These are phyloP conservation scores for Hippocampus kuda DNA, from an alignment of 2,797 vertebrate genomes.

Conservation along the genomic window DNA sequence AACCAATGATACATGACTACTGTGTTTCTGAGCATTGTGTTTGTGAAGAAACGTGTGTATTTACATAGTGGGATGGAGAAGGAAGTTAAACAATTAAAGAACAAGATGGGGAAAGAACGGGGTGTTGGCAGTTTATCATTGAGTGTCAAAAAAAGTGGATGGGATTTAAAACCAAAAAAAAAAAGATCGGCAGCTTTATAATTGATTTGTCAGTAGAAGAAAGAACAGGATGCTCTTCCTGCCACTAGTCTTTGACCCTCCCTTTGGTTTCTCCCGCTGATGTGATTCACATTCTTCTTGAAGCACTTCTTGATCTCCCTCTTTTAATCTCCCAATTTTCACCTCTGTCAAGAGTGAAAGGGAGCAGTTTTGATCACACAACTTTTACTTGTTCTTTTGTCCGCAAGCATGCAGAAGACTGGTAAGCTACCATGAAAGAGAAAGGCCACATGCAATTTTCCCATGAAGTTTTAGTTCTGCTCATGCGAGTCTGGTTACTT, in stretches of 20 bases:
- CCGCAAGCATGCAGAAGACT: background rate
- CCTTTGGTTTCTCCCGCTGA: constrained; percentile 37
- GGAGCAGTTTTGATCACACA: background rate
- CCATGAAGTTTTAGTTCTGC: background rate
- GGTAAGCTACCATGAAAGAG: no score
- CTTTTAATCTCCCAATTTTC: constrained; percentile 32
- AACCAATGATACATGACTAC: constrained; percentile 60
- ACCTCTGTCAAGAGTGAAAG: constrained; percentile 5
- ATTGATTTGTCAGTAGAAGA: background rate
- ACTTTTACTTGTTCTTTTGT: background rate
- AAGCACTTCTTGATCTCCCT: constrained; percentile 40
- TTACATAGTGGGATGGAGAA: constrained; percentile 33
- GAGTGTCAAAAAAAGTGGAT: background rate
- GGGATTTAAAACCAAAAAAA: background rate
- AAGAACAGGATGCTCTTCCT: constrained; percentile 28
- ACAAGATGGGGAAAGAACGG: constrained; percentile 39
- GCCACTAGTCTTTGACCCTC: constrained; percentile 25
- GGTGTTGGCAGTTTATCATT: constrained; percentile 18
- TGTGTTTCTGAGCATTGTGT: constrained; percentile 69
- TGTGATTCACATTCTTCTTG: constrained; percentile 17
- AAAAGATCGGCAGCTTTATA: background rate
- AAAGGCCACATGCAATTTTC: background rate
- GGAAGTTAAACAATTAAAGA: constrained; percentile 62
- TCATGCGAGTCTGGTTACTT: background rate
- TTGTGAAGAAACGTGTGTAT: constrained; percentile 60